A percentile compares a stretch with the other conserved stretches of the same genome.
Conservation (phyloP, 2,113 vertebrate genomes). For the Machaerirhynchus nigripectus region DNA sequence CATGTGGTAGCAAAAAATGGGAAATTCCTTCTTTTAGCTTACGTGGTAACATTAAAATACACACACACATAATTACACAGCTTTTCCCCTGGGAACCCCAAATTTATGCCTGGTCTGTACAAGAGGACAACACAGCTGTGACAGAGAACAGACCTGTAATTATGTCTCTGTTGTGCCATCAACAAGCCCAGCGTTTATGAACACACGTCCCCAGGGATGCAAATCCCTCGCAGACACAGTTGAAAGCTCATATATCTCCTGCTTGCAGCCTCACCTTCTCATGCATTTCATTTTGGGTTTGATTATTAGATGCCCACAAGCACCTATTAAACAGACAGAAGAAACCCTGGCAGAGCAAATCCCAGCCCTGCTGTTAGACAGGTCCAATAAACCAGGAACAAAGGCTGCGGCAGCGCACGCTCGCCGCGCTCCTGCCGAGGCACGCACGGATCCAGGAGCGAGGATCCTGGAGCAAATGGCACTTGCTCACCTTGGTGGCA, state of each 20-base stretch:
- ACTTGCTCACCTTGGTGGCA: background rate
- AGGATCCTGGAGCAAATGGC: background rate
- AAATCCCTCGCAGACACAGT: rapidly evolving
- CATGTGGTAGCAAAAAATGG: background rate
- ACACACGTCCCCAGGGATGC: background rate
- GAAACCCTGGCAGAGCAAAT: background rate
- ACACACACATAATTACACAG: background rate
- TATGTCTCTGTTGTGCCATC: conserved; percentile 31
- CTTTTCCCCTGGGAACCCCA: background rate
- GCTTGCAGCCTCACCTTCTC: background rate
- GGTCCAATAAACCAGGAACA: background rate
- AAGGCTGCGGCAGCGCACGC: rapidly evolving
- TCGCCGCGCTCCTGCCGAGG: rapidly evolving
- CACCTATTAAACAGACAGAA: background rate
- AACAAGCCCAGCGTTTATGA: background rate
- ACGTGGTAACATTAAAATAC: background rate
- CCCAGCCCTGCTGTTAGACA: background rate
- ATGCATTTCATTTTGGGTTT: background rate
- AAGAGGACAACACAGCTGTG: background rate
- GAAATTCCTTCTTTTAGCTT: background rate
- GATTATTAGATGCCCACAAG: conserved; percentile 8
- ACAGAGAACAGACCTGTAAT: conserved; percentile 23
- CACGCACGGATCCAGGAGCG: rapidly evolving
- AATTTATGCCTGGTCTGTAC: background rate
- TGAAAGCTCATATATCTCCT: background rate